Percentiles rank a stretch among this genome's conserved stretches.
Evolutionary conservation across 2,888 invertebrate species (phyloP).

Genomic region (Drosophila greeni): DNA sequence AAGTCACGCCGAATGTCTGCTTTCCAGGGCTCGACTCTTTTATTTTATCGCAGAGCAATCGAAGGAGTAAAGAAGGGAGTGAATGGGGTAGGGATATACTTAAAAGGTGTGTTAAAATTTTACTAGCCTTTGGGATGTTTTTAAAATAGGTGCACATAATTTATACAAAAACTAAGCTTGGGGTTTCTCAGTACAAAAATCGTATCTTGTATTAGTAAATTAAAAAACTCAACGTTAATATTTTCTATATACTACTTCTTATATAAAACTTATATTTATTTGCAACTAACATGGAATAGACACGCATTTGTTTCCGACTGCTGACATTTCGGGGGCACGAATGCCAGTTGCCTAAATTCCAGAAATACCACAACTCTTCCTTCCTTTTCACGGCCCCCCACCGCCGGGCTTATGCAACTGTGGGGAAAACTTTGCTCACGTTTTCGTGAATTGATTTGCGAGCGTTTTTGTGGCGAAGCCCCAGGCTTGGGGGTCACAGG

Average conservation of each 20-base stretch:
- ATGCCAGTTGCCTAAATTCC: slow-evolving; percentile 61
- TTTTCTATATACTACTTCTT: not conserved
- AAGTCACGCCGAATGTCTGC: slow-evolving; percentile 20
- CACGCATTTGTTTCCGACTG: slow-evolving; percentile 53
- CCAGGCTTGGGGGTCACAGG: slow-evolving; percentile 13
- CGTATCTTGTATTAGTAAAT: no score
- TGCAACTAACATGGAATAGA: slow-evolving; percentile 64
- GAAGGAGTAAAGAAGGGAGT: not conserved
- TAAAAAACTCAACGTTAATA: not conserved
- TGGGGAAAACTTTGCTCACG: slow-evolving; percentile 33
- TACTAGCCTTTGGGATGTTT: not conserved
- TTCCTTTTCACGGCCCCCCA: slow-evolving; percentile 1
- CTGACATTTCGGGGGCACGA: slow-evolving; percentile 35
- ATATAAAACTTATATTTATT: slow-evolving; percentile 45
- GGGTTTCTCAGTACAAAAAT: not conserved
- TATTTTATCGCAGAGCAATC: not conserved
- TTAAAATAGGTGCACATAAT: not conserved
- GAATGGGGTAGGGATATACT: no score
- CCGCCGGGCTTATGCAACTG: slow-evolving; percentile 33
- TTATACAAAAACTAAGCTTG: not conserved
- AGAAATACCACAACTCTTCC: slow-evolving; percentile 55
- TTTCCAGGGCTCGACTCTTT: not conserved
- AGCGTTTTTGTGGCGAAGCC: slow-evolving; percentile 43
- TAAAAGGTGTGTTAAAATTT: not conserved
- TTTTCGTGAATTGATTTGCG: slow-evolving; percentile 65